A percentile compares a stretch with the other conserved stretches of the same genome.
Evolutionary conservation across 1,140 invertebrate species (phyloP).

Genomic region (Musca domestica): DNA sequence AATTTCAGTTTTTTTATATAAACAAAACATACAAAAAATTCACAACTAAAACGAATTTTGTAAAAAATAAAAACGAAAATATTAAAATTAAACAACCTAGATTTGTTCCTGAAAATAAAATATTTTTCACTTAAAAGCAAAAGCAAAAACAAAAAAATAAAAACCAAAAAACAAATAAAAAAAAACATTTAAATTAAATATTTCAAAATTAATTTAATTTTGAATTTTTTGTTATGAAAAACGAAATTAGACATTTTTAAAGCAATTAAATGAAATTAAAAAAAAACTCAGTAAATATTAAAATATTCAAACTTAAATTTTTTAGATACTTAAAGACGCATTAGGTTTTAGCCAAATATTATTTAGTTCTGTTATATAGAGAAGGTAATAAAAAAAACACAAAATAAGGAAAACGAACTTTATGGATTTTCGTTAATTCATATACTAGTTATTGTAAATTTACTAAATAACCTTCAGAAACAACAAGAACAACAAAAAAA

Average conservation of each 20-base stretch:
- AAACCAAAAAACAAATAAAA: too few species aligned
- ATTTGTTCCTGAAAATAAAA: conserved; percentile 16
- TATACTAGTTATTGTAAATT: not conserved
- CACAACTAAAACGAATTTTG: conserved; percentile 8
- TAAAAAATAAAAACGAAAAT: conserved; percentile 1
- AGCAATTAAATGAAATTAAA: not conserved
- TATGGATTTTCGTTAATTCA: not conserved
- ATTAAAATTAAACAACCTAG: conserved; percentile 3
- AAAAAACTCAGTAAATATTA: conserved; percentile 4
- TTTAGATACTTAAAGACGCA: conserved; percentile 23
- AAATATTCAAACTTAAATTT: conserved; percentile 19
- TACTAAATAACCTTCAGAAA: not conserved
- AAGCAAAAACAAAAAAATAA: too few species aligned
- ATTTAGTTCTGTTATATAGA: too few species aligned
- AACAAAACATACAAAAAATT: conserved; percentile 5
- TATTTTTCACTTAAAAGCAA: conserved; percentile 10
- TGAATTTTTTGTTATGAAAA: conserved; percentile 6
- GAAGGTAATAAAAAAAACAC: not conserved
- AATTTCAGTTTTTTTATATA: conserved; percentile 21
- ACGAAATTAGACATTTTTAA: conserved; percentile 14
- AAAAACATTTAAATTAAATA: not conserved
- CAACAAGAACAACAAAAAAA: not conserved
- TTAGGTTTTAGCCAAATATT: conserved; percentile 13
- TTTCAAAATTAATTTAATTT: conserved; percentile 13
- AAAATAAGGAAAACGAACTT: not conserved